phyloP scores from a whole-genome alignment of 2,113 vertebrate genomes.

The Rhadina sibilatrix region DNA sequence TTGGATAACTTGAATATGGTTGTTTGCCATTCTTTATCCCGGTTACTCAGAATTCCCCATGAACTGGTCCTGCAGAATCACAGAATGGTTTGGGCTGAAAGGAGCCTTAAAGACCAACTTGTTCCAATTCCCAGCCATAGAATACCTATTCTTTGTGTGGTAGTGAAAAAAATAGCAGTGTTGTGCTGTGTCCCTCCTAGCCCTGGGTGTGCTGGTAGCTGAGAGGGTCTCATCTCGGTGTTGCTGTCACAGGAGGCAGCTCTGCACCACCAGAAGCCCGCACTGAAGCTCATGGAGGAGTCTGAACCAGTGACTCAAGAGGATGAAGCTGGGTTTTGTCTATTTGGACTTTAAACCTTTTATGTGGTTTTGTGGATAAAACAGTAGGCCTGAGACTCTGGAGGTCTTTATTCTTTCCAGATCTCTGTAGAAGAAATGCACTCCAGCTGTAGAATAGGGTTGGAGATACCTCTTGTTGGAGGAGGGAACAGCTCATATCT shows the following conservation, averaged over 20 bases:
- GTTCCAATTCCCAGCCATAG: neutral
- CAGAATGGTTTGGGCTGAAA: neutral
- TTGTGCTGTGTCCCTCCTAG: neutral
- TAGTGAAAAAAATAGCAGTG: neutral
- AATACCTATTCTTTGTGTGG: neutral
- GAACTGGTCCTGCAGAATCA: neutral
- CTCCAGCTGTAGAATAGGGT: neutral
- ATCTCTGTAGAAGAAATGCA: neutral
- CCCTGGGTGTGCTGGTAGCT: neutral
- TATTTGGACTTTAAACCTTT: neutral
- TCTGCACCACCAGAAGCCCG: neutral
- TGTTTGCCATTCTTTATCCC: neutral
- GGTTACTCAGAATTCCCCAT: neutral
- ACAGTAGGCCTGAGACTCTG: neutral
- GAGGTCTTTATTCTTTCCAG: slow-evolving; percentile 4
- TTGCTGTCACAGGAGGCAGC: neutral
- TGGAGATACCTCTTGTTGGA: neutral
- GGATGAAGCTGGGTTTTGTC: neutral
- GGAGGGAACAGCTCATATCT: neutral
- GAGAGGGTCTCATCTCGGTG: neutral
- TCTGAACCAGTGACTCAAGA: neutral
- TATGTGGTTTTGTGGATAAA: slow-evolving; percentile 2
- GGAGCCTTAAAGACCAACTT: neutral
- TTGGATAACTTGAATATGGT: neutral
- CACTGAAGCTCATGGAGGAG: neutral